These are phyloP conservation scores for Zonitis immaculata DNA, from an alignment of 2,888 invertebrate genomes.

Conservation along the genomic window DNA sequence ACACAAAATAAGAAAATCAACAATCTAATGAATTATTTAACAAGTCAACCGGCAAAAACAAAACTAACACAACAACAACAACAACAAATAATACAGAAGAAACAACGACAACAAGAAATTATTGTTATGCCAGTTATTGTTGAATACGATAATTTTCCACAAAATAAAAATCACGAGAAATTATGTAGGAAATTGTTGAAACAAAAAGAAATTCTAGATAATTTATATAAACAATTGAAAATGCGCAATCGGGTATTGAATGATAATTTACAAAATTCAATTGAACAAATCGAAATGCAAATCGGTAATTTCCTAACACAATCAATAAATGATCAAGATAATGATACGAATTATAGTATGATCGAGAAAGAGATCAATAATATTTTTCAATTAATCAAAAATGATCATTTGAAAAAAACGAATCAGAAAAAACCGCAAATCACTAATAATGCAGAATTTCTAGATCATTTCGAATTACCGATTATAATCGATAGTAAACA, in stretches of 20 bases:
- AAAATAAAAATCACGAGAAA: conserved; percentile 3
- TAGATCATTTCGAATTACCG: neutral
- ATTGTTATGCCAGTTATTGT: conserved; percentile 36
- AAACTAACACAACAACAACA: conserved; percentile 5
- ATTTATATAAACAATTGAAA: neutral
- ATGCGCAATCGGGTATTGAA: neutral
- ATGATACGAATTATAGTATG: too few relatives aligned
- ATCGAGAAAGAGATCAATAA: conserved; percentile 37
- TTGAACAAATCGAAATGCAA: conserved; percentile 35
- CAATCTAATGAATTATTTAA: conserved; percentile 13
- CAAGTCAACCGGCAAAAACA: too few relatives aligned
- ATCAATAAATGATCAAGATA: too few relatives aligned
- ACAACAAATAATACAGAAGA: conserved; percentile 3
- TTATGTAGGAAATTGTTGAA: neutral
- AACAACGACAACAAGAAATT: conserved; percentile 19
- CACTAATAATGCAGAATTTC: too few relatives aligned
- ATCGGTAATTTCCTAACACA: conserved; percentile 34
- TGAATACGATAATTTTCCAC: conserved; percentile 31
- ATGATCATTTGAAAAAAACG: conserved; percentile 2
- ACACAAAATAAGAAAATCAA: conserved; percentile 16
- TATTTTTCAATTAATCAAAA: conserved; percentile 31
- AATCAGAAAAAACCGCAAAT: neutral
- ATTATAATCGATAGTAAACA: neutral
- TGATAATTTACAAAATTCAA: conserved; percentile 11
- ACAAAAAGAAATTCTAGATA: neutral